Conservation (phyloP, 2,797 vertebrate species). For the Eulemur mongoz region DNA sequence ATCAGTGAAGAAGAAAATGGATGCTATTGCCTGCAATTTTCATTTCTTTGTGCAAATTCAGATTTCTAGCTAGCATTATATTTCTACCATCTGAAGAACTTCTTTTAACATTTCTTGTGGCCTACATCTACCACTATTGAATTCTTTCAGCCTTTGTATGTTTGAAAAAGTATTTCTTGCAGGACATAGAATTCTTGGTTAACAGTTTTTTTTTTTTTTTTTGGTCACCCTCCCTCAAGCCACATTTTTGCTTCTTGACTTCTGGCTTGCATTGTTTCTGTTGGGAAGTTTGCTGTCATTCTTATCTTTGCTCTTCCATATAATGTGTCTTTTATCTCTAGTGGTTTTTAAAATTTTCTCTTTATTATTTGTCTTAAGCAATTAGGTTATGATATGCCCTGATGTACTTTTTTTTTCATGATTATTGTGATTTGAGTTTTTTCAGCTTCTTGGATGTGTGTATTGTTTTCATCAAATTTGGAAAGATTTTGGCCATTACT, state of each 20-base stretch:
- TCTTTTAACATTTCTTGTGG: neutral
- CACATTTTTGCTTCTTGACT: neutral
- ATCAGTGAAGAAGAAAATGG: neutral
- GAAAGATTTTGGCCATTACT: neutral
- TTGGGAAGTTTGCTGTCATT: neutral
- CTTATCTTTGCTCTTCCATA: neutral
- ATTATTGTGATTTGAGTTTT: neutral
- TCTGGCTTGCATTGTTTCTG: neutral
- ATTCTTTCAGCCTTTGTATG: neutral
- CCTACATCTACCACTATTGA: neutral
- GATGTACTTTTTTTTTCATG: neutral
- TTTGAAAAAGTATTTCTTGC: neutral
- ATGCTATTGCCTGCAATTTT: neutral
- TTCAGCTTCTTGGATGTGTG: neutral
- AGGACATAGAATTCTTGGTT: neutral
- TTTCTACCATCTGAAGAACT: neutral
- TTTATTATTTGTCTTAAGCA: neutral
- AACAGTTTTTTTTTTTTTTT: neutral
- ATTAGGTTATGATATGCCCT: neutral
- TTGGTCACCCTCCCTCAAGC: no score
- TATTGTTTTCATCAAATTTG: slow-evolving; percentile 5
- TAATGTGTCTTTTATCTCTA: neutral
- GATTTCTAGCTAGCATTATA: neutral
- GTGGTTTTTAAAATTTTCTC: neutral
- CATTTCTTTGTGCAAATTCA: neutral